phyloP scores from a whole-genome alignment of 1,140 invertebrate genomes.

The Phymorhynchus buccinoides region DNA sequence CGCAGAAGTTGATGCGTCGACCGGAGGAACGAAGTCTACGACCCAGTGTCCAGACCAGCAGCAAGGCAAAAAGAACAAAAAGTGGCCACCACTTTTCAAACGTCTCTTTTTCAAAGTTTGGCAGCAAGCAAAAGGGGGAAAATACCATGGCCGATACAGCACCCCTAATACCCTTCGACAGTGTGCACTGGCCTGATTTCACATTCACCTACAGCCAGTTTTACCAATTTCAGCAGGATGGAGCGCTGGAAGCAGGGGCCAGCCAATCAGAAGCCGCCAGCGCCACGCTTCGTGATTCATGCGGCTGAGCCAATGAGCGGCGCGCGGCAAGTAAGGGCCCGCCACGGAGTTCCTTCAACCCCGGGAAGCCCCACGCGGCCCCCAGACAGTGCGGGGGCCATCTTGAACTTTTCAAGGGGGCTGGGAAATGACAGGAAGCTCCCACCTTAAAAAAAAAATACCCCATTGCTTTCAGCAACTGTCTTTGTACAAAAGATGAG shows the following conservation, averaged over 20 bases:
- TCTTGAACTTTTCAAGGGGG: constrained; percentile 6
- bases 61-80: background rate
- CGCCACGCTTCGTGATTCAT: constrained; percentile 54
- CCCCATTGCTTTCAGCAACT: background rate
- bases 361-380: background rate
- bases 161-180: constrained; percentile 63
- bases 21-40: constrained; percentile 11
- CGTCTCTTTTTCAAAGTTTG: background rate
- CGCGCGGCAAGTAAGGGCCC: constrained; percentile 38
- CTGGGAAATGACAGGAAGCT: background rate
- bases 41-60: background rate
- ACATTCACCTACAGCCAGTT: constrained; percentile 58
- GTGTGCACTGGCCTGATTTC: constrained; percentile 55
- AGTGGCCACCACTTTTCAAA: constrained; percentile 28
- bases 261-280: constrained; percentile 52
- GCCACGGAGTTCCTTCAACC: constrained; percentile 42
- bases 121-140: constrained; percentile 21
- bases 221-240: constrained; percentile 68
- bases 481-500: constrained; percentile 11
- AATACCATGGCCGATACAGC: constrained; percentile 35
- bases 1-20: background rate
- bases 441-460: background rate
- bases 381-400: background rate
- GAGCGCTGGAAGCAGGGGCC: constrained; percentile 42
- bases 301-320: constrained; percentile 32